Base-by-base conservation (phyloP, 2,113 vertebrate species). In the Megaceryle torquata region DNA sequence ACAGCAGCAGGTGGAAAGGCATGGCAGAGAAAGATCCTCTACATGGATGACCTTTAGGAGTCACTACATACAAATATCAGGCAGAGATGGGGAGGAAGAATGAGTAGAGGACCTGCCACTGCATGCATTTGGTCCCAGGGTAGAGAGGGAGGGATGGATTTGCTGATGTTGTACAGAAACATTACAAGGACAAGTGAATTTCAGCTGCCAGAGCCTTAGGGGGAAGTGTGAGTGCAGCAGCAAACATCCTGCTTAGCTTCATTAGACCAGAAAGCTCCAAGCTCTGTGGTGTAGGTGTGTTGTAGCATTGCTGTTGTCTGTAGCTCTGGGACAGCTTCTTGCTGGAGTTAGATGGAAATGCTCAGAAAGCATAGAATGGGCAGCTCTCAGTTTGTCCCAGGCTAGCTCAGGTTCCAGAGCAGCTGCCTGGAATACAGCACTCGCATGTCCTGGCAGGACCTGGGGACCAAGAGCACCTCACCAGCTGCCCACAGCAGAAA, bases 91-190 rank as follows among this genome's bases (percentile, higher is more conserved):
- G 48, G 37, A 84, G 12, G 44, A 84, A 39, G 21, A 74, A 48
- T 5, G 9, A 43, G 10, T 9, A 35, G 13, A 72, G 5, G 13
- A 65, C 26, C 17, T 31, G 24, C 5, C 0, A 0, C 8, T 39
- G 15, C 18, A 54, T 11, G 44, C 10, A 15, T 44, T n/a, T 83
- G 15, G 24, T 72, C 44, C 16, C 14, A 43, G 29, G 33, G 6
- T 2, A 51, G 59, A 70, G 13, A 69, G 16, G 3, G 8, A 75
- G 25, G 28, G 28, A 39, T 12, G 26, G 26, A 60, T n/a, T 82
- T 93, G 13, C 31, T 87, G 43, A 13, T 25, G 28, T 15, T 33
- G 4, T 37, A 57, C 56, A 89, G 18, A 71, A 87, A 76, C 25
- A 15, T 43, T 53, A 39, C 20, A 33, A 60, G 21, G 35, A 35